Conservation (phyloP, 2,797 vertebrate species). For the Sarcoramphus papa region DNA sequence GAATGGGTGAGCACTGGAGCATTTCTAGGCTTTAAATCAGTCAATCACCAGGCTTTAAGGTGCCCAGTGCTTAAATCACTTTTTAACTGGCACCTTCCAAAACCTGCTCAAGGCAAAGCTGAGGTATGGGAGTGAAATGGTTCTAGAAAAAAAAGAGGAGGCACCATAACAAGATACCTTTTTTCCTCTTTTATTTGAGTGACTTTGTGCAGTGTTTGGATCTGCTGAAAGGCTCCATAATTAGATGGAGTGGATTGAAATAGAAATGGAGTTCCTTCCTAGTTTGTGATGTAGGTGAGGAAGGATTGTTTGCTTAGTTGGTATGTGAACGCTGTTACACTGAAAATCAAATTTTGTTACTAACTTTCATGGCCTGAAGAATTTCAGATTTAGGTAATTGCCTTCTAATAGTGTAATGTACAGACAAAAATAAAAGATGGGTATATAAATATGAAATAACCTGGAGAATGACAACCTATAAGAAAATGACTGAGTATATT, state of each 20-base stretch:
- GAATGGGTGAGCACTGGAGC: neutral
- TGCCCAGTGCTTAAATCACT: neutral
- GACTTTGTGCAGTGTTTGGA: neutral
- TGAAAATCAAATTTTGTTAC: neutral
- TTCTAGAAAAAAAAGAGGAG: neutral
- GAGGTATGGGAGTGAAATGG: neutral
- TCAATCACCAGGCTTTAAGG: neutral
- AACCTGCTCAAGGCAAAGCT: neutral
- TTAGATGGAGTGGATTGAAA: neutral
- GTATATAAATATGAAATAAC: neutral
- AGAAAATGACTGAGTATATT: neutral
- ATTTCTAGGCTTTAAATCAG: neutral
- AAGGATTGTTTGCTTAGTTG: neutral
- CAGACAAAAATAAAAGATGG: neutral
- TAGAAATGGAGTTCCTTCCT: neutral
- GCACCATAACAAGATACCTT: neutral
- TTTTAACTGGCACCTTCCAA: neutral
- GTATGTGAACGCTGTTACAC: neutral
- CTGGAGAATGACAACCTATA: neutral
- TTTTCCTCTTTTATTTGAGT: neutral
- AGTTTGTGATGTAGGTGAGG: neutral
- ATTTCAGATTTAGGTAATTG: neutral
- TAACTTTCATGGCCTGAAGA: neutral
- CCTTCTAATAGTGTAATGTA: neutral
- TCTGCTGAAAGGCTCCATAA: neutral